Conservation (phyloP, 2,888 invertebrate genomes). For the Caenorhabditis angaria region DNA sequence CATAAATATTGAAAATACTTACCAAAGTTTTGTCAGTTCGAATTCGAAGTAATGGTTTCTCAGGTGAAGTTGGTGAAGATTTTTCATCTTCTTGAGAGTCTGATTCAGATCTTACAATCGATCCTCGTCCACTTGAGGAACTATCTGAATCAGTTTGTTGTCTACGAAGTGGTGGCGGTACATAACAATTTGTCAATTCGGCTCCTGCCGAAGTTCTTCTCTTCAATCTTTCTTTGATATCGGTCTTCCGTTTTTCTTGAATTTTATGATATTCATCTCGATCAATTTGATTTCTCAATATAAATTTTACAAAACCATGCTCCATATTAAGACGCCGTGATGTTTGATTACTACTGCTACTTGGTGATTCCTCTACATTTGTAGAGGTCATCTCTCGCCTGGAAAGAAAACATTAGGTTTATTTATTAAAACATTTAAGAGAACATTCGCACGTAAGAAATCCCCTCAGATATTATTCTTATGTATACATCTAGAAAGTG, state of each 20-base stretch:
- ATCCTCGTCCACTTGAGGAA: not conserved
- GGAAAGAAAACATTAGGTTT: not conserved
- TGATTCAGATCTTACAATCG: not conserved
- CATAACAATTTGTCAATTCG: not conserved
- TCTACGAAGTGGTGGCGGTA: not conserved
- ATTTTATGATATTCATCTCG: conserved; percentile 57
- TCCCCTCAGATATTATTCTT: not conserved
- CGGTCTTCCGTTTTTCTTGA: conserved; percentile 43
- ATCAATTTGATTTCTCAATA: conserved; percentile 59
- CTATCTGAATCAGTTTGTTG: not conserved
- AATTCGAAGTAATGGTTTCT: conserved; percentile 11
- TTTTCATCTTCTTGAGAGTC: not conserved
- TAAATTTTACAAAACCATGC: conserved; percentile 59
- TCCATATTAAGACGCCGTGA: conserved; percentile 53
- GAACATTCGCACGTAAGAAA: not conserved
- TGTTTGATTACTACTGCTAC: not conserved
- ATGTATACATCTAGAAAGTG: not conserved
- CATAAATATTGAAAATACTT: too few species aligned
- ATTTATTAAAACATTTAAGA: not conserved
- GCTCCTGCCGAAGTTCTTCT: not conserved
- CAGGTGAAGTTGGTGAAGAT: not conserved
- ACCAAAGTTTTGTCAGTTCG: not conserved
- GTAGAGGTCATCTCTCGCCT: conserved; percentile 17
- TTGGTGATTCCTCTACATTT: conserved; percentile 6
- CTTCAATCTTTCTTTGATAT: conserved; percentile 7